Evolutionary conservation across 2,888 invertebrate species (phyloP), one percentile per base, ranked within the genome.

Genomic region (Acanthacorydalis orientalis): DNA sequence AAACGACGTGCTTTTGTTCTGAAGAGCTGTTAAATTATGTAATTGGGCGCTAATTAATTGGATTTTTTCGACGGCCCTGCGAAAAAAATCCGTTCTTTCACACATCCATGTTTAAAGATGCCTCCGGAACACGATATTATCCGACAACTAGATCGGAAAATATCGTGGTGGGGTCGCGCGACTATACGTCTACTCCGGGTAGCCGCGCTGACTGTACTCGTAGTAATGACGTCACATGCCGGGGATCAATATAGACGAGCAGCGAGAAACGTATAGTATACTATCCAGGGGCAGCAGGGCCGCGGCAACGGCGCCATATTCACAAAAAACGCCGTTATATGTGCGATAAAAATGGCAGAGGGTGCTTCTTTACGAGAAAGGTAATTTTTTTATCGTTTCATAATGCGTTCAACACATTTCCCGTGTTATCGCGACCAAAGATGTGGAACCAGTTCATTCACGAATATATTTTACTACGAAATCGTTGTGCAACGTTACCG

Each of bases 331-430:
- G 23, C 23, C 16, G 34, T 42, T 66, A 64, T 62, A 80, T 80
- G 80, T 80, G 79, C 65, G 80, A 80, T 71, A 76, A 75, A 69
- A 75, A 76, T 68, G 76, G 76, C 64, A 76, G 75, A 60, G 80
- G 80, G 64, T 81, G 80, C 68, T 80, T 80, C 69, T 78, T 75
- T 64, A 69, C 73, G 54, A 68, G 70, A 64, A 73, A 74, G 73
- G 74, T 74, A 68, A 69, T 60, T 49, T 59, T 48, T 34, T 40
- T 48, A 50, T 46, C 43, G 49, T 46, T 49, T 46, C 43, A 38
- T 46, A 42, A 23, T 44, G 32, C 34, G 49, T 12, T 15, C 12
- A 15, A 31, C 15, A n/a, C 33, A 12, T 32, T 44, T 23, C 12
- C 34, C 10, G 14, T 16, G 44, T 44, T 50, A 46, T 44, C 44